Percentiles rank a stretch among this genome's conserved stretches.
Conservation (phyloP, 2,888 invertebrate species). For the Philereme transversata region DNA sequence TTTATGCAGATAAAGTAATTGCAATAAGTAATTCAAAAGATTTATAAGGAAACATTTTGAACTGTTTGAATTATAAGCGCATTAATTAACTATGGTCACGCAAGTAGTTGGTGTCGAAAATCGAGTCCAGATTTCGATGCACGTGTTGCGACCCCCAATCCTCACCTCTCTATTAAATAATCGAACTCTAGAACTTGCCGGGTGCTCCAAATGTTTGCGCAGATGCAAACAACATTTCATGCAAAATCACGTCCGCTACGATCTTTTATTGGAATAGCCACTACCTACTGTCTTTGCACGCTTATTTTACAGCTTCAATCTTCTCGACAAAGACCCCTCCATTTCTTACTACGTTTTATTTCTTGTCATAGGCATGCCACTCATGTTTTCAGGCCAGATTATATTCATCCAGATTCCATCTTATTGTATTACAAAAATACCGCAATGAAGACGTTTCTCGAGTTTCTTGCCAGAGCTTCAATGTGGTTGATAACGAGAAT, state of each 20-base stretch:
- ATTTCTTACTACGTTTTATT: constrained; percentile 48
- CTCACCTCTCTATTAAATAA: constrained; percentile 42
- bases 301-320: constrained; percentile 44
- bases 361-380: constrained; percentile 60
- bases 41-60: too few relatives aligned
- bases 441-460: constrained; percentile 51
- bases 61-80: too few relatives aligned
- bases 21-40: too few relatives aligned
- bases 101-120: constrained; percentile 12
- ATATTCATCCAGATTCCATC: constrained; percentile 67
- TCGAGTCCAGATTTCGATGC: constrained; percentile 3
- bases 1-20: too few relatives aligned
- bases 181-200: constrained; percentile 38
- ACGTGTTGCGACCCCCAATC: constrained; percentile 8
- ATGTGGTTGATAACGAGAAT: constrained; percentile 59
- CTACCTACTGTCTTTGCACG: constrained; percentile 36
- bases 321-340: constrained; percentile 34
- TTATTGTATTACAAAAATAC: constrained; percentile 71
- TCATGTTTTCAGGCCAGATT: constrained; percentile 60
- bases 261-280: constrained; percentile 40
- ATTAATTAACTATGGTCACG: constrained; percentile 14
- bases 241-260: constrained; percentile 46
- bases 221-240: constrained; percentile 50
- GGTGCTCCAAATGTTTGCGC: constrained; percentile 37
- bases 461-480: constrained; percentile 49